Percentiles rank a stretch among this genome's conserved stretches.
phyloP scores from a whole-genome alignment of 2,113 vertebrate species.

The Lamprotornis superbus region DNA sequence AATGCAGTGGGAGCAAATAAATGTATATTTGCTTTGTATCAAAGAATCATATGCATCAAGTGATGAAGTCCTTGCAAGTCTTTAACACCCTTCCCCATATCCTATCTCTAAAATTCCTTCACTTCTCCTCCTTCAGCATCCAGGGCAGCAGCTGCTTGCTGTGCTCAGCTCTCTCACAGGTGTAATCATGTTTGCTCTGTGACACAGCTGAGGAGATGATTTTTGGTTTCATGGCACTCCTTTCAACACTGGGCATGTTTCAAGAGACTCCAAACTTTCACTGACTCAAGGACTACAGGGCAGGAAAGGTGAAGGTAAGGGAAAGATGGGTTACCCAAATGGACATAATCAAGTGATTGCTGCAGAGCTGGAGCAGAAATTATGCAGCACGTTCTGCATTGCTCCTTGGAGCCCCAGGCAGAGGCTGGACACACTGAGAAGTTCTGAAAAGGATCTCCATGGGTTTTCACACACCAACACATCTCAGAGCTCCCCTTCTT shows the following conservation, averaged over 20 bases:
- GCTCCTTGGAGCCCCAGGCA: not conserved
- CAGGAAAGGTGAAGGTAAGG: not conserved
- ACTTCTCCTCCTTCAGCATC: not conserved
- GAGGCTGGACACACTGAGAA: not conserved
- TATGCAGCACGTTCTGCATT: not conserved
- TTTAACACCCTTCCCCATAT: constrained; percentile 8
- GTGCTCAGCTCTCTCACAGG: not conserved
- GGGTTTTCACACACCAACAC: not conserved
- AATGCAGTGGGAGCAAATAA: not conserved
- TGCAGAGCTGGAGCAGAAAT: not conserved
- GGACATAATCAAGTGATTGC: not conserved
- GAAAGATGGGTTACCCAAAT: not conserved
- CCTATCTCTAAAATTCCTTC: not conserved
- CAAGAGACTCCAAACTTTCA: not conserved
- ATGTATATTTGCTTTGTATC: not conserved
- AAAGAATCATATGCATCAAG: not conserved
- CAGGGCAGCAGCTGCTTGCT: not conserved
- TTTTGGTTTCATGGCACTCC: not conserved
- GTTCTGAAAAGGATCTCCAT: not conserved
- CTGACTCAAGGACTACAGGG: not conserved
- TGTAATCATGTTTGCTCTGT: not conserved
- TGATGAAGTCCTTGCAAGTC: not conserved
- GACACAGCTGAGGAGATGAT: accelerated
- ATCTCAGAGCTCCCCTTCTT: not conserved
- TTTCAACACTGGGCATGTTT: not conserved